These are phyloP conservation scores for Dipus sagitta DNA, from an alignment of 2,797 vertebrate genomes.

Conservation along the genomic window DNA sequence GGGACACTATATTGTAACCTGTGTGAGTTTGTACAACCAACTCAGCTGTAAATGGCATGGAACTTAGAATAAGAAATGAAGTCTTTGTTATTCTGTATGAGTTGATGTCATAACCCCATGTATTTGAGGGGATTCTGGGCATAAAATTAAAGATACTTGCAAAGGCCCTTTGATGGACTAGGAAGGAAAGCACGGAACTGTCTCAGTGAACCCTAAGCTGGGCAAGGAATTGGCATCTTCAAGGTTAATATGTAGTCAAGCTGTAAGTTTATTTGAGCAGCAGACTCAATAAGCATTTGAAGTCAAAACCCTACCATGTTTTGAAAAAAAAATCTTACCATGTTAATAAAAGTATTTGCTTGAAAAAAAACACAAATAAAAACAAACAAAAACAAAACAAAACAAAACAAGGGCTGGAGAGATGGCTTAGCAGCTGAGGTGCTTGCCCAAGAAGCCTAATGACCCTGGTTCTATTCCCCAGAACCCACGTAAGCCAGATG, in stretches of 20 bases:
- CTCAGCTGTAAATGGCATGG: neutral
- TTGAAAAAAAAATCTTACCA: constrained; percentile 55
- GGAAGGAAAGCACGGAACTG: neutral
- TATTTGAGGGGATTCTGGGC: neutral
- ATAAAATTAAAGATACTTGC: neutral
- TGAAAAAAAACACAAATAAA: constrained; percentile 48
- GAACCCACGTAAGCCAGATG: no score
- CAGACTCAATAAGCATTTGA: constrained; percentile 72
- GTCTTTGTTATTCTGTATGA: neutral
- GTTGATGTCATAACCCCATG: neutral
- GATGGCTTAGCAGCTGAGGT: no score
- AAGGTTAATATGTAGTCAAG: constrained; percentile 38
- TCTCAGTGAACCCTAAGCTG: constrained; percentile 29
- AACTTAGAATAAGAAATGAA: neutral
- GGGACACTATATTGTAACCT: constrained; percentile 28
- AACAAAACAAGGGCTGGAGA: no score
- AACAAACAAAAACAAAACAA: no score
- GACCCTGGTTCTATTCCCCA: no score
- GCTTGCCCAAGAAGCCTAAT: no score
- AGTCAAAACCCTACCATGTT: constrained; percentile 81
- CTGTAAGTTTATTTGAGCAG: neutral
- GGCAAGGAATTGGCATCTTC: constrained; percentile 14
- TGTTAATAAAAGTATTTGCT: constrained; percentile 84
- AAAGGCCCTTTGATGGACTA: neutral
- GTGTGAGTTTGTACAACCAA: constrained; percentile 27